Conservation (phyloP, 2,888 invertebrate species). For the Axea sp. region DNA sequence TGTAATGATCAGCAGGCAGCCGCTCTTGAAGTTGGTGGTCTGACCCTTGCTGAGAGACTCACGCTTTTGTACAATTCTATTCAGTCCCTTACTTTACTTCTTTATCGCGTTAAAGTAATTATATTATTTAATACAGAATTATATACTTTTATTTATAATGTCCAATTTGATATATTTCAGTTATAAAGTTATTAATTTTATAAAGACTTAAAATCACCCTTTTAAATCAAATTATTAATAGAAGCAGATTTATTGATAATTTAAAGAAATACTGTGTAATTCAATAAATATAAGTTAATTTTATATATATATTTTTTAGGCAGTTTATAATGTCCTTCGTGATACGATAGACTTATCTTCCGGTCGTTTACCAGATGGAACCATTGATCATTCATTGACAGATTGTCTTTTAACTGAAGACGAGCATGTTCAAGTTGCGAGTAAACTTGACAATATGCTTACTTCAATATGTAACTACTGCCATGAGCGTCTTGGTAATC, state of each 20-base stretch:
- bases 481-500: constrained; percentile 94
- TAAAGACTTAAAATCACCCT: too few species aligned
- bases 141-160: too few species aligned
- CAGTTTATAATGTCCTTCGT: constrained; percentile 87
- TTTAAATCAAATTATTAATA: too few species aligned
- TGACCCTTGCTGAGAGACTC: constrained; percentile 81
- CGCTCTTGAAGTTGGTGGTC: constrained; percentile 76
- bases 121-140: constrained; percentile 2
- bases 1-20: constrained; percentile 82
- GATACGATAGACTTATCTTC: constrained; percentile 86
- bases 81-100: constrained; percentile 80
- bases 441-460: constrained; percentile 88
- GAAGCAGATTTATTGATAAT: too few species aligned
- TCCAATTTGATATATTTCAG: too few species aligned
- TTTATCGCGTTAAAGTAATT: constrained; percentile 81
- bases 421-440: constrained; percentile 85
- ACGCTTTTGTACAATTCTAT: constrained; percentile 81
- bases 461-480: constrained; percentile 93
- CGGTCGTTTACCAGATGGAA: constrained; percentile 77
- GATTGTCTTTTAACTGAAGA: constrained; percentile 86
- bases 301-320: too few species aligned
- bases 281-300: too few species aligned
- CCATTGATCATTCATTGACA: constrained; percentile 79
- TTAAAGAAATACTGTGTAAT: too few species aligned
- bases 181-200: background rate